phyloP scores from a whole-genome alignment of 2,888 invertebrate species.

The Spialia ferax region DNA sequence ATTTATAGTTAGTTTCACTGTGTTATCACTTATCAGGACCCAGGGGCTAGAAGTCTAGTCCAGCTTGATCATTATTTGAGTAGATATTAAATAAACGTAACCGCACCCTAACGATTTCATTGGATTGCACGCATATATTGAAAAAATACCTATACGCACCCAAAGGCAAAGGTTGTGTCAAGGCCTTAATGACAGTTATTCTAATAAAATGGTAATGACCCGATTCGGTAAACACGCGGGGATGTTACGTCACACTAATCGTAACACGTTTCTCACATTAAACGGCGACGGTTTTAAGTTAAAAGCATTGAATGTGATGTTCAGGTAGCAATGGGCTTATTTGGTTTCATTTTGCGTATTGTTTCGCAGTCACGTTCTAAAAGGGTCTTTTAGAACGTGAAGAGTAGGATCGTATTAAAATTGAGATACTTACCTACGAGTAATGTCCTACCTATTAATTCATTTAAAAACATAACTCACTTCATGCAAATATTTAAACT shows the following conservation, averaged over 20 bases:
- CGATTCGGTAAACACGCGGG: slow-evolving; percentile 25
- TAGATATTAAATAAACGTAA: neutral
- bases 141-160: slow-evolving; percentile 14
- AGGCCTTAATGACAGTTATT: slow-evolving; percentile 24
- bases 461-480: too few relatives aligned
- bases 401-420: too few relatives aligned
- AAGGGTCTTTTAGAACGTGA: neutral
- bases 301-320: slow-evolving; percentile 29
- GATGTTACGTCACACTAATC: slow-evolving; percentile 30
- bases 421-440: too few relatives aligned
- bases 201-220: slow-evolving; percentile 40
- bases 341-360: slow-evolving; percentile 13
- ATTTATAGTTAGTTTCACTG: too few relatives aligned
- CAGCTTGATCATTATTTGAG: neutral
- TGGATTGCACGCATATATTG: neutral
- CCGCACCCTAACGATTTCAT: neutral
- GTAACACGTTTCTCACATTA: slow-evolving; percentile 37
- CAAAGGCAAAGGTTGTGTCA: slow-evolving; percentile 22
- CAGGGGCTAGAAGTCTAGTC: too few relatives aligned
- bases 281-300: slow-evolving; percentile 21
- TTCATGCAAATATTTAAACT: too few relatives aligned
- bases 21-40: too few relatives aligned
- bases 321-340: slow-evolving; percentile 6
- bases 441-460: too few relatives aligned
- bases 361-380: neutral